Base-by-base conservation (phyloP, 2,797 vertebrate species). In the Melopsittacus undulatus region DNA sequence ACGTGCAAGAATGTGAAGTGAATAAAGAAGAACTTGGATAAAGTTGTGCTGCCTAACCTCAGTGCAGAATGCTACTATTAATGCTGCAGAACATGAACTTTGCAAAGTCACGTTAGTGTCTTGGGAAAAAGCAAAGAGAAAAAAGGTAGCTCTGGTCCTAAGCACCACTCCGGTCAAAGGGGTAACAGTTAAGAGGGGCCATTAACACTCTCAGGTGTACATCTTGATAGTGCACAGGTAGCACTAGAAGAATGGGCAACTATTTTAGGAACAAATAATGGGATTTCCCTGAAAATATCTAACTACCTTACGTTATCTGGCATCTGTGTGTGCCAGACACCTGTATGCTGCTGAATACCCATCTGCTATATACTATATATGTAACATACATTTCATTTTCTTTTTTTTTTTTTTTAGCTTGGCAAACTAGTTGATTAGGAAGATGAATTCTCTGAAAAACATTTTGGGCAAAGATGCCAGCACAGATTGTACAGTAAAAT, bases 401-500 rank as follows among this genome's bases (percentile, higher is more conserved):
- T n/a, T n/a, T n/a, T n/a, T n/a, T n/a, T n/a, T n/a, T 73, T 87
- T 73, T 81, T 45, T 32, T 70, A 83, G 27, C 76, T 94, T 96
- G 90, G 95, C 96, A 96, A 89, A 89, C 61, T 20, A 81, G 36
- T 74, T 94, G 83, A 95, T 94, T 94, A 93, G 76, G 76, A 95
- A 95, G 93, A 92, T 63, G 92, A 94, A 85, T 52, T 89, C 85
- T 92, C 79, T 77, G 78, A 64, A 96, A 97, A 96, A 94, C 85
- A 90, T 86, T 96, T 84, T 90, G 87, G 94, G 92, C 63, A 76
- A 70, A 93, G 79, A 87, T 92, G 79, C 86, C 93, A 97, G 94
- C 89, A 96, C 96, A 97, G 94, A 94, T 89, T 97, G 94, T 86
- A 93, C 82, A 92, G 84, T 86, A 89, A 91, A 92, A 90, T 83